Evolutionary conservation across 2,113 vertebrate species (phyloP).

Genomic region (Oreochromis tanganicae): DNA sequence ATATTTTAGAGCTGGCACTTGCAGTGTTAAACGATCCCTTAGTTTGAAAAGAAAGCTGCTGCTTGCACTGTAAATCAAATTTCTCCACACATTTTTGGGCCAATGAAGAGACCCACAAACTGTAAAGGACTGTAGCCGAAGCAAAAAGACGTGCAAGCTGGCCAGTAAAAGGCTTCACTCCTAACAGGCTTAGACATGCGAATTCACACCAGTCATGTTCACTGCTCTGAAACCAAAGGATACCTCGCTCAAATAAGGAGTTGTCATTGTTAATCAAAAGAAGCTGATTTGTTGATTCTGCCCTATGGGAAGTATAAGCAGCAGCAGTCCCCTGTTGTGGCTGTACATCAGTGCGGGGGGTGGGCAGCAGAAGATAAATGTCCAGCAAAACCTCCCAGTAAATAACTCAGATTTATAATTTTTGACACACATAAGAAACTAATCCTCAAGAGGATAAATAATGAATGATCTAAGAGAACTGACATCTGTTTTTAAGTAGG

Average conservation of each 20-base stretch:
- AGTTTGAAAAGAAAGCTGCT: constrained; percentile 22
- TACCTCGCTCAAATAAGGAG: constrained; percentile 9
- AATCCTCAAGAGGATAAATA: background rate
- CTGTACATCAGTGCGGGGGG: constrained; percentile 23
- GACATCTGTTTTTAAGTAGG: constrained; percentile 1
- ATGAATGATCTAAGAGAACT: background rate
- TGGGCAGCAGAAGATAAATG: constrained; percentile 17
- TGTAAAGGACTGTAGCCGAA: constrained; percentile 2
- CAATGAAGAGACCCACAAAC: constrained; percentile 10
- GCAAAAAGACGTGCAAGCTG: background rate
- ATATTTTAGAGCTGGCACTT: constrained; percentile 74
- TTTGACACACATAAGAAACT: constrained; percentile 23
- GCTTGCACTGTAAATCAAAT: constrained; percentile 27
- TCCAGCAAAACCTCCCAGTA: constrained; percentile 16
- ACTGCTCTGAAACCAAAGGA: constrained; percentile 11
- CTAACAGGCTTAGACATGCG: background rate
- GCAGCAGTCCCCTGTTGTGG: constrained; percentile 4
- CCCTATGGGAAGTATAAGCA: constrained; percentile 31
- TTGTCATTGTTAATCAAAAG: constrained; percentile 19
- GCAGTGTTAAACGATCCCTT: constrained; percentile 50
- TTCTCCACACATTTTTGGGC: constrained; percentile 4
- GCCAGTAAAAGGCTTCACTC: background rate
- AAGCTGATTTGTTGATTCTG: constrained; percentile 25
- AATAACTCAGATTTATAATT: constrained; percentile 19
- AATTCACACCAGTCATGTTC: constrained; percentile 16